Base-by-base conservation (phyloP, 1,140 invertebrate species). In the Nasonia giraulti region DNA sequence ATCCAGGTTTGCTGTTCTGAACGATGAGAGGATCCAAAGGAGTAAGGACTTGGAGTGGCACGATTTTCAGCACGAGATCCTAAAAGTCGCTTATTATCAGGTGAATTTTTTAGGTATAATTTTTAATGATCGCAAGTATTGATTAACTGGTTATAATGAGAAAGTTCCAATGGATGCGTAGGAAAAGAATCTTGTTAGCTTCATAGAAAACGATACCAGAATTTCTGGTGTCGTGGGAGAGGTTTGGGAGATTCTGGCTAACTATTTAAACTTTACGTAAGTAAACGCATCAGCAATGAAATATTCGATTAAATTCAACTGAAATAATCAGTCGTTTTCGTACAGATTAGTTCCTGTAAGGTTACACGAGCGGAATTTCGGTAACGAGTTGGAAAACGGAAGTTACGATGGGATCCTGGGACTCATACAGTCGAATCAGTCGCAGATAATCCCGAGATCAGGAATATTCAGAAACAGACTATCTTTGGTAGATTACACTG, bases 221-320 rank as follows among this genome's bases (percentile, higher is more conserved):
- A 69, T 89, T 20, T 85, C 82, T 20, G 88, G 88, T 14, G 79
- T 86, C 12, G 82, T 71, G 20, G 88, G 87, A 3, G 88, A 89
- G 68, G 55, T 89, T 3, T 89, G 88, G 88, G 86, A 47, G 0
- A 87, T 77, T 31, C 83, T 89, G 2, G 77, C 88, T 1, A 78
- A 88, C 20, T 84, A 85, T 77, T 80, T 89, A 33, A 88, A 89
- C 71, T 89, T 89, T n/a, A 89, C 85, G 88, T 89, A 71, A 40
- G 86, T 71, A 69, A 5, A 27, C 23, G 27, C 23, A 71, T 66
- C n/a, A 7, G 7, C 27, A 31, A 71, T 31, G 7, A 8, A 40
- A 27, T 5, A 31, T 71, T 31, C 14, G 3, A 33, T 31, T 1
- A 71, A 71, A 33, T 14, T 71, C 31, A 31, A 71, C 6, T 71